These are phyloP conservation scores for Nesogale talazaci DNA, from an alignment of 2,113 vertebrate genomes.

Conservation along the genomic window DNA sequence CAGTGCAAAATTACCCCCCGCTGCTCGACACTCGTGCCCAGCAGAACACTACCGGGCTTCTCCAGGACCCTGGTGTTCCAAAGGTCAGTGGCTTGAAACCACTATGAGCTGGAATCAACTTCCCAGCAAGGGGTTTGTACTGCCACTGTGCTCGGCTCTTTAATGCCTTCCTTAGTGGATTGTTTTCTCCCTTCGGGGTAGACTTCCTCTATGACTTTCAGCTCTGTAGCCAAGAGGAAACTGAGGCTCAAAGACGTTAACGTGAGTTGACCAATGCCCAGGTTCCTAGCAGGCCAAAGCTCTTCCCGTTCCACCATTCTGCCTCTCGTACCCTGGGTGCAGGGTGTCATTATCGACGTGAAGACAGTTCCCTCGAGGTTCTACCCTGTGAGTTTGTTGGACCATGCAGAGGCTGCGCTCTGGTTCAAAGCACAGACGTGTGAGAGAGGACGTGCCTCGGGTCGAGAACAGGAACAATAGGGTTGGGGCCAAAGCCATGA, in stretches of 20 bases:
- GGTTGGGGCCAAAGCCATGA: neutral
- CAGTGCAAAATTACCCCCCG: neutral
- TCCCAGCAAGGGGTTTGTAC: neutral
- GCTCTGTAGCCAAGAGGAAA: slow-evolving; percentile 30
- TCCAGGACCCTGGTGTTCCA: neutral
- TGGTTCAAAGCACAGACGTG: neutral
- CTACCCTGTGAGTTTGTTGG: neutral
- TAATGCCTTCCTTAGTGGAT: neutral
- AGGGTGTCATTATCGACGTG: neutral
- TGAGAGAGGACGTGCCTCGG: neutral
- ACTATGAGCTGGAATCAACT: neutral
- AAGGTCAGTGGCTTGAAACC: neutral
- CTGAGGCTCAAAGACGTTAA: neutral
- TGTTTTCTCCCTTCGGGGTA: neutral
- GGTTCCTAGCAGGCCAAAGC: neutral
- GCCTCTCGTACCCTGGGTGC: accelerated
- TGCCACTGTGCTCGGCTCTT: neutral
- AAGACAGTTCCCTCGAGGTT: neutral
- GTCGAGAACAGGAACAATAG: neutral
- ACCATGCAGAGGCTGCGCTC: neutral
- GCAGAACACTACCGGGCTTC: neutral
- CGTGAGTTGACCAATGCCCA: neutral
- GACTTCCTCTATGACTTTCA: neutral
- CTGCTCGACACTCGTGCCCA: neutral
- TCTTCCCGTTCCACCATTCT: neutral